Evolutionary conservation across 2,113 vertebrate genomes (phyloP).

Genomic region (Benitochromis conjunctus): DNA sequence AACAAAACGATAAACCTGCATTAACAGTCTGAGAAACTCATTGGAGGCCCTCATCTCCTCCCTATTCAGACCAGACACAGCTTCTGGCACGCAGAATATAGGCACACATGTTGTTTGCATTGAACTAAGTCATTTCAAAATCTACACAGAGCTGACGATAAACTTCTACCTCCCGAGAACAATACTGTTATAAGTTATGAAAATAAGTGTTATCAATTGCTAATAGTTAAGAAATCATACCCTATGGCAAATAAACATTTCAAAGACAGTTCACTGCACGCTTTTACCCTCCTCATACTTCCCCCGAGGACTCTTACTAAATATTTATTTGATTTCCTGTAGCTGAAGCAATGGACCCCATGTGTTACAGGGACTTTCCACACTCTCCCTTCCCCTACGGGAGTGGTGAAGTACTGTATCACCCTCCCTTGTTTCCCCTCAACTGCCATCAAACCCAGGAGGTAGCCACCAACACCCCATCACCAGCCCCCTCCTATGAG

Average conservation of each 20-base stretch:
- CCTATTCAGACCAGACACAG: neutral
- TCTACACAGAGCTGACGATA: neutral
- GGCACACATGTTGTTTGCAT: neutral
- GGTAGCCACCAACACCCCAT: slow-evolving; percentile 30
- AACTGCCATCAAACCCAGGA: slow-evolving; percentile 11
- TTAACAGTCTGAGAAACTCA: neutral
- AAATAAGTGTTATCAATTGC: neutral
- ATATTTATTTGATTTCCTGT: slow-evolving; percentile 62
- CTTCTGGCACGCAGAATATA: neutral
- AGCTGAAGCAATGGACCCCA: slow-evolving; percentile 57
- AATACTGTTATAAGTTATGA: neutral
- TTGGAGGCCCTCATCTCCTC: neutral
- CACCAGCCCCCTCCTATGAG: slow-evolving; percentile 50
- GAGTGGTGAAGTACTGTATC: slow-evolving; percentile 28
- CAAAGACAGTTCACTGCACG: neutral
- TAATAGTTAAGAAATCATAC: neutral
- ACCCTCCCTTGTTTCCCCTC: slow-evolving; percentile 31
- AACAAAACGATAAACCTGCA: slow-evolving; percentile 10
- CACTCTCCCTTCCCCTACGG: neutral
- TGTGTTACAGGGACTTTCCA: slow-evolving; percentile 71
- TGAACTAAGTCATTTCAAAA: neutral
- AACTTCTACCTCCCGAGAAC: neutral
- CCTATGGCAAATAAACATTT: neutral
- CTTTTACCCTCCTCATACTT: neutral
- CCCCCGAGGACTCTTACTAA: slow-evolving; percentile 5